These are phyloP conservation scores for Penaeus japonicus DNA, from an alignment of 1,140 invertebrate species.

Conservation along the genomic window DNA sequence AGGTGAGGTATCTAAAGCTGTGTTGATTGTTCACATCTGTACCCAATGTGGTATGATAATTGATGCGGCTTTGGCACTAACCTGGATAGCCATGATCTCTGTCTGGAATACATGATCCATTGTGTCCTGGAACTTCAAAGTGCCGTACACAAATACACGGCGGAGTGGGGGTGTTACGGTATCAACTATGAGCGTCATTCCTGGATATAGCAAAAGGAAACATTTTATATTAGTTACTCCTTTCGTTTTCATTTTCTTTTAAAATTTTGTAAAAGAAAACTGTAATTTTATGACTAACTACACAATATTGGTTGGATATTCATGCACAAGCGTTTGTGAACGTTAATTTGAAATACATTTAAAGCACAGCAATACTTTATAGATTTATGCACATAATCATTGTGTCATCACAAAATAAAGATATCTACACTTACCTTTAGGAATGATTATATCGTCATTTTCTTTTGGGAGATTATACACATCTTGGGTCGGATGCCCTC, in stretches of 20 bases:
- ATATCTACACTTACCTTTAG: background rate
- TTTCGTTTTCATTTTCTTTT: background rate
- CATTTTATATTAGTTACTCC: background rate
- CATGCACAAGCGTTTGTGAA: too few species aligned
- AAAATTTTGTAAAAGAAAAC: background rate
- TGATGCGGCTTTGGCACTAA: background rate
- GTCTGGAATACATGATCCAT: conserved; percentile 21
- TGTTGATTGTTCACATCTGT: too few species aligned
- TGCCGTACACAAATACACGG: conserved; percentile 27
- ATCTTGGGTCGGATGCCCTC: background rate
- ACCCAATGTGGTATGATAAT: background rate
- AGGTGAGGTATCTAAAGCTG: too few species aligned
- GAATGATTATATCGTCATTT: conserved; percentile 10
- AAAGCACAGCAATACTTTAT: too few species aligned
- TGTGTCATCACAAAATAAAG: background rate
- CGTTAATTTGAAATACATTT: too few species aligned
- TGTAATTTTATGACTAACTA: too few species aligned
- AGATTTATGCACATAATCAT: background rate
- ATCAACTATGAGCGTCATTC: conserved; percentile 20
- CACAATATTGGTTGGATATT: too few species aligned
- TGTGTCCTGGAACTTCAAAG: conserved; percentile 27
- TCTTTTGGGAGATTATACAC: background rate
- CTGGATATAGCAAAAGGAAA: background rate
- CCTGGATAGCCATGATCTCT: conserved; percentile 7
- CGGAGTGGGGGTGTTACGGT: background rate